Percentiles rank a stretch among this genome's conserved stretches.
phyloP scores from a whole-genome alignment of 1,140 invertebrate species.

The Papilio glaucus region DNA sequence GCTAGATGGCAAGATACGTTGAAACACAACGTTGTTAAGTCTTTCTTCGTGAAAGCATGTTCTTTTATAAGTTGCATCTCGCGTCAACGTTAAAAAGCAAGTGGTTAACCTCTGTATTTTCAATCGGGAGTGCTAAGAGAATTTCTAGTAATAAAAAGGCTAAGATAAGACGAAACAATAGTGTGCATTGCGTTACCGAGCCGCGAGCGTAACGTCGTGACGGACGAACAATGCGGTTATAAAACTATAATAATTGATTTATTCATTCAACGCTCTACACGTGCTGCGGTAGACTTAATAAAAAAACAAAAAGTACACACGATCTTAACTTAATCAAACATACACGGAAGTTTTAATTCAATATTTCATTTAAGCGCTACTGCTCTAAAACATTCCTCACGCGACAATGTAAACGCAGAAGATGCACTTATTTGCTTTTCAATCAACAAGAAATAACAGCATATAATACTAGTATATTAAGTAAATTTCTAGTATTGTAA shows the following conservation, averaged over 20 bases:
- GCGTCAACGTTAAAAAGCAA: too few relatives aligned
- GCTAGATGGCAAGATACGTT: too few relatives aligned
- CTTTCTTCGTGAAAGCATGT: too few relatives aligned
- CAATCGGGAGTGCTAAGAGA: not conserved
- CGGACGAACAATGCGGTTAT: conserved; percentile 49
- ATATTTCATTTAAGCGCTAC: not conserved
- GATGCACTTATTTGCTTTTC: too few relatives aligned
- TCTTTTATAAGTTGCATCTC: too few relatives aligned
- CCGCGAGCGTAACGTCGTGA: conserved; percentile 9
- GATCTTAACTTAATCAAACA: not conserved
- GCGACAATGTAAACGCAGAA: too few relatives aligned
- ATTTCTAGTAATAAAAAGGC: not conserved
- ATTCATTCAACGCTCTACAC: conserved; percentile 38
- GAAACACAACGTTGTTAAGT: too few relatives aligned
- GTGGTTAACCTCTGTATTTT: not conserved
- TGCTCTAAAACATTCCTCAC: too few relatives aligned
- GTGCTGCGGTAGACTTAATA: conserved; percentile 39
- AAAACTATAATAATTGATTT: conserved; percentile 47
- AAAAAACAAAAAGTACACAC: conserved; percentile 18
- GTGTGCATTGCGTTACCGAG: conserved; percentile 13
- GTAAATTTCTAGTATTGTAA: too few relatives aligned
- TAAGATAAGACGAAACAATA: conserved; percentile 20
- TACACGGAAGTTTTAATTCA: not conserved
- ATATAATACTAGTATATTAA: too few relatives aligned
- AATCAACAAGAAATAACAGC: too few relatives aligned